Conservation (phyloP, 2,797 vertebrate genomes). For the Meda fulgida region DNA sequence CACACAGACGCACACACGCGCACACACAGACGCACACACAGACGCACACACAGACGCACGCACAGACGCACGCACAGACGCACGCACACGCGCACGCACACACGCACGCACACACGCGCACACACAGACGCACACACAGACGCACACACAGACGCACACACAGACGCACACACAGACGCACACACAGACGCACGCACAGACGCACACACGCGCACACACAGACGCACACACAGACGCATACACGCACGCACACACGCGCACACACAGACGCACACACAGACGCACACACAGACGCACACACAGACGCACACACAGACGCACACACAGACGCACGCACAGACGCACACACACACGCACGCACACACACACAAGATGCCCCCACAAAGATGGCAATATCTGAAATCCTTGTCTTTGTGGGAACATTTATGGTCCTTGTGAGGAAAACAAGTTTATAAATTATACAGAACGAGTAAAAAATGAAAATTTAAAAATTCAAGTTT, state of each 20-base stretch:
- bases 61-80: too few species aligned
- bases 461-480: too few species aligned
- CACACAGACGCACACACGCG: too few species aligned
- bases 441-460: too few species aligned
- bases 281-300: constrained; percentile 16
- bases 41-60: too few species aligned
- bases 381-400: not conserved
- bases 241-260: not conserved
- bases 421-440: too few species aligned
- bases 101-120: constrained; percentile 16
- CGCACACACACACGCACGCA: not conserved
- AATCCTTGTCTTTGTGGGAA: too few species aligned
- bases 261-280: not conserved
- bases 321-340: not conserved
- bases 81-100: not conserved
- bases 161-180: not conserved
- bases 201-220: not conserved
- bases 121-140: not conserved
- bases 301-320: not conserved
- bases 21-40: constrained; percentile 1
- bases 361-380: not conserved
- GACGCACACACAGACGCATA: constrained; percentile 27
- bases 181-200: constrained; percentile 3
- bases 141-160: constrained; percentile 16
- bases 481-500: too few species aligned